Evolutionary conservation across 2,888 invertebrate species (phyloP), one percentile per base, ranked within the genome.

Genomic region (Brenthis daphne): DNA sequence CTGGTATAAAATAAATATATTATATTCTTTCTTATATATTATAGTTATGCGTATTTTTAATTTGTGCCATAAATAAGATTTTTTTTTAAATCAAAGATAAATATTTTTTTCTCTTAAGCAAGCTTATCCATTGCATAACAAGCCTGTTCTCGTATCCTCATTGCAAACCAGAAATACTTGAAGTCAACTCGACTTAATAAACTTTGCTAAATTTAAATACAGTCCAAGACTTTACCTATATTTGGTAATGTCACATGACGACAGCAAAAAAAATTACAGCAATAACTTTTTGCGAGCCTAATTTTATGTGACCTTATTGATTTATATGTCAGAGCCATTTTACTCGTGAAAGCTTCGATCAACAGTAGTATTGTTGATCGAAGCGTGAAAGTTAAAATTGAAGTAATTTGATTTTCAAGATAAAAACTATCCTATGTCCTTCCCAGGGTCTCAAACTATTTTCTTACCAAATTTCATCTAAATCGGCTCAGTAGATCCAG

Each of bases 81-180:
- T 50, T 50, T 50, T 60, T 60, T 16, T 6, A 50, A 60, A 66
- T 55, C 37, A 53, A 58, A 51, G 20, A 51, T 57, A 47, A 29
- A 43, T 57, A 43, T 43, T 65, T 65, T 53, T 53, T 60, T 54
- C 47, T 60, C 48, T 48, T 48, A 11, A 50, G 48, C 48, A 29
- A 48, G 48, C n/a, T 60, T 60, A 33, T 58, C 54, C n/a, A 55
- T 70, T 67, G 58, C 64, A 60, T 67, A 65, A 61, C 67, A 67
- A 69, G 63, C 64, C 56, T 55, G 71, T 69, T 68, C 70, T 64
- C 73, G 56, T 64, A 68, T 64, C 64, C 60, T 69, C 67, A 51
- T 67, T 68, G 33, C 68, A 56, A 67, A 73, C 71, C 65, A 69
- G 69, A 71, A 73, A 73, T 71, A 71, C 71, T 64, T 60, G 67